A percentile compares a stretch with the other conserved stretches of the same genome.
Evolutionary conservation across 2,113 vertebrate genomes (phyloP).

Genomic region (Scytalopus superciliaris): DNA sequence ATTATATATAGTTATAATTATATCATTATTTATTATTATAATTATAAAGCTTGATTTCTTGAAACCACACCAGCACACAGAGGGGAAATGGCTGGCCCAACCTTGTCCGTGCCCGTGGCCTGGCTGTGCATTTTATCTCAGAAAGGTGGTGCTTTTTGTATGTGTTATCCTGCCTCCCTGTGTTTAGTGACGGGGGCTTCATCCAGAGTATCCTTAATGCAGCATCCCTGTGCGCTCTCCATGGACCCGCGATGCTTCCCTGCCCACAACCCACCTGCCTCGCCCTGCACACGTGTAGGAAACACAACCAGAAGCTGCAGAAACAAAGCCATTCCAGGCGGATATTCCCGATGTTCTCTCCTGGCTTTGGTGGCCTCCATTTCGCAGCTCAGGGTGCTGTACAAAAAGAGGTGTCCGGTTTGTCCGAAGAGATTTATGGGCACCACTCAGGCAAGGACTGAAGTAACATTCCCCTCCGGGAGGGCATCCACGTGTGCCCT

Average conservation of each 20-base stretch:
- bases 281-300: accelerated
- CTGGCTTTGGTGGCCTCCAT: not conserved
- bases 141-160: not conserved
- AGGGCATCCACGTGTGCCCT: not conserved
- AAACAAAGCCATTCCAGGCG: accelerated
- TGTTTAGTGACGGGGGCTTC: not conserved
- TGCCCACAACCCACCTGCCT: not conserved
- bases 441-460: not conserved
- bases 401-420: not conserved
- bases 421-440: not conserved
- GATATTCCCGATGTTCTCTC: not conserved
- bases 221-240: not conserved
- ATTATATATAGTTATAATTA: too few species aligned
- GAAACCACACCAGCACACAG: too few species aligned
- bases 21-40: too few species aligned
- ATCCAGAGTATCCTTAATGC: not conserved
- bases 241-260: accelerated
- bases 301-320: not conserved
- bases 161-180: accelerated
- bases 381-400: not conserved
- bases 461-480: not conserved
- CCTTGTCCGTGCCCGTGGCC: too few species aligned
- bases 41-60: not conserved
- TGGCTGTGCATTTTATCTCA: not conserved
- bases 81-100: not conserved